Evolutionary conservation across 2,797 vertebrate species (phyloP).

Genomic region (Dermochelys coriacea): DNA sequence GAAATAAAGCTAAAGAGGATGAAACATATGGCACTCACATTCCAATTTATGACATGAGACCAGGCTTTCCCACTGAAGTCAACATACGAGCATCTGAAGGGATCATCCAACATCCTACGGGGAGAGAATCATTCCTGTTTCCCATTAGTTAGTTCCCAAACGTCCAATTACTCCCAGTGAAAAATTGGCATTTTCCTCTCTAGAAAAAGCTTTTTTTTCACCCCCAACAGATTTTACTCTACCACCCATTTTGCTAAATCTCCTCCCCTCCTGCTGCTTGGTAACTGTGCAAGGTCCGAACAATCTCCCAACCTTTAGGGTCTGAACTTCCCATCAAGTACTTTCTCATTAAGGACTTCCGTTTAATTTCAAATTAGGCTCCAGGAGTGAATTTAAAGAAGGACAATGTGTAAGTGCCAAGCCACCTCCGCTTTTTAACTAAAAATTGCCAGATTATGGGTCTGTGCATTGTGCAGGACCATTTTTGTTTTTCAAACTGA

Average conservation of each 20-base stretch:
- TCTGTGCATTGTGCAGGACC: not conserved
- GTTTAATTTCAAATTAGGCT: not conserved
- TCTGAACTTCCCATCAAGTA: not conserved
- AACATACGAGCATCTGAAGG: not conserved
- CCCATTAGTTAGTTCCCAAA: not conserved
- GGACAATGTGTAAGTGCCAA: not conserved
- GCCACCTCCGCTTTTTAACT: not conserved
- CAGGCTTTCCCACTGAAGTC: not conserved
- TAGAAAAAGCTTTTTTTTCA: not conserved
- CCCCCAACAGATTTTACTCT: conserved; percentile 20
- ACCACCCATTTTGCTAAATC: not conserved
- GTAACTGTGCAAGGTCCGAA: not conserved
- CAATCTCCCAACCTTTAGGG: not conserved
- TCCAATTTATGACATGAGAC: not conserved
- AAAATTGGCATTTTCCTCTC: not conserved
- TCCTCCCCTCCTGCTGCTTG: not conserved
- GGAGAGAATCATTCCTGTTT: not conserved
- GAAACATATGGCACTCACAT: not conserved
- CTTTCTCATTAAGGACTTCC: not conserved
- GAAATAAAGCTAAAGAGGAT: not conserved
- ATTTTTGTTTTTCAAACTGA: not conserved
- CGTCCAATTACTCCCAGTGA: not conserved
- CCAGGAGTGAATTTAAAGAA: not conserved
- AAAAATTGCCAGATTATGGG: not conserved
- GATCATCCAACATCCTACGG: not conserved